A percentile compares a stretch with the other conserved stretches of the same genome.
Evolutionary conservation across 2,797 vertebrate genomes (phyloP).

Genomic region (Pantherophis alleghaniensis): DNA sequence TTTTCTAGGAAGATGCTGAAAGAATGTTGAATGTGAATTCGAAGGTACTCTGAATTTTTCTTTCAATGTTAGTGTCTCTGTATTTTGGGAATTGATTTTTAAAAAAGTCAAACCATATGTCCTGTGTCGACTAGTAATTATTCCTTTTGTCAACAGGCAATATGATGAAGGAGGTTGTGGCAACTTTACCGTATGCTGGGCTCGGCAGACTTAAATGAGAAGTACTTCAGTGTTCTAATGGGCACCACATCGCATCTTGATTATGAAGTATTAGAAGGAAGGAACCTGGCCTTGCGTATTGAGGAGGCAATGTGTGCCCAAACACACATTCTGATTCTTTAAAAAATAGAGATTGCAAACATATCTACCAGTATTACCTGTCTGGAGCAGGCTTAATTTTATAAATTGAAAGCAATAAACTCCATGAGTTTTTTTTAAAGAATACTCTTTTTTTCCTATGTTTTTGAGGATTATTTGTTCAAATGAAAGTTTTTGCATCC

Average conservation of each 20-base stretch:
- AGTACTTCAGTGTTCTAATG: conserved; percentile 68
- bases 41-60: conserved; percentile 30
- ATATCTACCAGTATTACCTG: conserved; percentile 72
- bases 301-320: conserved; percentile 70
- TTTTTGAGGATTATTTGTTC: conserved; percentile 73
- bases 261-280: conserved; percentile 74
- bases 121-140: conserved; percentile 74
- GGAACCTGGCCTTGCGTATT: conserved; percentile 63
- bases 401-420: conserved; percentile 77
- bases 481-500: conserved; percentile 69
- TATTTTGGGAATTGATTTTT: conserved; percentile 44
- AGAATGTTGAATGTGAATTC: conserved; percentile 24
- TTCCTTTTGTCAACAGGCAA: conserved; percentile 83
- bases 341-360: conserved; percentile 70
- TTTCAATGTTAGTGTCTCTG: conserved; percentile 48
- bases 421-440: conserved; percentile 75
- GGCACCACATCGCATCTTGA: conserved; percentile 67
- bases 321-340: conserved; percentile 56
- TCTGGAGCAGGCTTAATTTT: conserved; percentile 79
- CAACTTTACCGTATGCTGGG: conserved; percentile 71
- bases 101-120: conserved; percentile 53
- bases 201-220: conserved; percentile 74
- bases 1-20: not conserved
- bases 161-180: conserved; percentile 75
- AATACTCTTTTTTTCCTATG: conserved; percentile 55